These are phyloP conservation scores for Pomacea maculata DNA, from an alignment of 1,140 invertebrate species.

Conservation along the genomic window DNA sequence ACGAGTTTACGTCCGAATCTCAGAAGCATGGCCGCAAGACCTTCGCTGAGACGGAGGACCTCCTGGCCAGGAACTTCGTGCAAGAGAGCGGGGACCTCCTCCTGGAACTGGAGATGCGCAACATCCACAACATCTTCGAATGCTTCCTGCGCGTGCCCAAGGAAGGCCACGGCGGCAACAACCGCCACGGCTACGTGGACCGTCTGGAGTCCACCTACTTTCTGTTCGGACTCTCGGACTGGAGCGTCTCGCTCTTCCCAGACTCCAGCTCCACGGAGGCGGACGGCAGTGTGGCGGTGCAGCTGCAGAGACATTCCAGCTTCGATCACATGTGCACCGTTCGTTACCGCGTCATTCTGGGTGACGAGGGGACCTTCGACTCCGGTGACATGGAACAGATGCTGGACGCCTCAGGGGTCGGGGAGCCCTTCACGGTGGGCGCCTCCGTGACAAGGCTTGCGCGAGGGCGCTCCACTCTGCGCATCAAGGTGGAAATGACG, in stretches of 20 bases:
- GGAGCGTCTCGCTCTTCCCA: conserved; percentile 81
- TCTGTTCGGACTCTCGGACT: conserved; percentile 83
- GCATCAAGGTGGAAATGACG: conserved; percentile 79
- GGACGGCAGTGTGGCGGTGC: conserved; percentile 68
- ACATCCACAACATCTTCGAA: conserved; percentile 80
- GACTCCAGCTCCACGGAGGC: conserved; percentile 64
- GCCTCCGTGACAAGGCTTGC: conserved; percentile 40
- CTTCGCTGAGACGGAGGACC: conserved; percentile 82
- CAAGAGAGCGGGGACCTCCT: conserved; percentile 87
- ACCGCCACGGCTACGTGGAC: conserved; percentile 48
- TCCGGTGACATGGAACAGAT: conserved; percentile 82
- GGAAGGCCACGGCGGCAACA: conserved; percentile 31
- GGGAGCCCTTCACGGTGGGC: conserved; percentile 48
- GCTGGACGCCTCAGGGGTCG: conserved; percentile 71
- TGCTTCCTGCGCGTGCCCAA: conserved; percentile 66
- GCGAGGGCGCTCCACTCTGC: conserved; percentile 67
- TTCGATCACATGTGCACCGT: conserved; percentile 85
- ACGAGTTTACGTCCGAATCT: conserved; percentile 79
- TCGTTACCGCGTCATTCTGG: conserved; percentile 75
- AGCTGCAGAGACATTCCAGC: conserved; percentile 79
- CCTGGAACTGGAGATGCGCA: conserved; percentile 81
- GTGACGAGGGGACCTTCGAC: conserved; percentile 76
- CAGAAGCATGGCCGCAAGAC: conserved; percentile 81
- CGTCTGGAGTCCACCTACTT: conserved; percentile 79
- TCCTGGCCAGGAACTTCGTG: conserved; percentile 80